phyloP scores from a whole-genome alignment of 1,140 invertebrate genomes.

The Drosophila biarmipes region DNA sequence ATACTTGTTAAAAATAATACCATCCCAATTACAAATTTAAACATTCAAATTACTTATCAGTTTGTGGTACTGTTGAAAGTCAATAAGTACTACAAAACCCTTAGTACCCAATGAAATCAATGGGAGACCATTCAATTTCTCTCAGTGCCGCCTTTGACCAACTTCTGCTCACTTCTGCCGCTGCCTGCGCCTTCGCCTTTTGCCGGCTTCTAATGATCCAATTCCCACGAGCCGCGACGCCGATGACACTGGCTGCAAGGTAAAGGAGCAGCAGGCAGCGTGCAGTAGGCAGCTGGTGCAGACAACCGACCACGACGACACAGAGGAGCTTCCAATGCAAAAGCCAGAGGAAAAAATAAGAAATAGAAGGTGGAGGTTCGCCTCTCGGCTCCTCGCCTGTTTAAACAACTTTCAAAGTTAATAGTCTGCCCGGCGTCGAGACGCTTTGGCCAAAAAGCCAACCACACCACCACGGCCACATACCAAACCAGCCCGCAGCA shows the following conservation, averaged over 20 bases:
- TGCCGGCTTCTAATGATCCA: constrained; percentile 81
- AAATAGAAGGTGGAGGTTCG: constrained; percentile 81
- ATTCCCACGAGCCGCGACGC: constrained; percentile 79
- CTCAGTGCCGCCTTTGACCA: constrained; percentile 64
- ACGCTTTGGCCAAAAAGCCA: constrained; percentile 68
- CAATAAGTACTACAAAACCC: too few species aligned
- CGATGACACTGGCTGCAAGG: constrained; percentile 78
- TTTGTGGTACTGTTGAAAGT: too few species aligned
- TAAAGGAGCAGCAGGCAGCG: constrained; percentile 49
- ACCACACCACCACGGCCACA: constrained; percentile 18
- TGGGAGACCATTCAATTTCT: constrained; percentile 1
- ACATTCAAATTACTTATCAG: too few species aligned
- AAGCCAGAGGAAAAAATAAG: constrained; percentile 40
- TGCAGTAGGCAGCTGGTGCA: constrained; percentile 54
- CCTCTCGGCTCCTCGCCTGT: constrained; percentile 69
- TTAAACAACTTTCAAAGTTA: constrained; percentile 83
- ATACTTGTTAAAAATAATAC: too few species aligned
- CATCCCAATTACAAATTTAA: too few species aligned
- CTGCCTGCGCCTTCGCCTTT: constrained; percentile 50
- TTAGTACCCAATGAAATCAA: background rate
- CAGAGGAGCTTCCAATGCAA: constrained; percentile 73
- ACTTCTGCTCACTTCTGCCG: constrained; percentile 71
- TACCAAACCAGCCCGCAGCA: constrained; percentile 22
- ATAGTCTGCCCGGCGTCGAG: constrained; percentile 79
- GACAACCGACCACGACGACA: constrained; percentile 62